Conservation (phyloP, 1,140 invertebrate genomes). For the Caenorhabditis inopinata region DNA sequence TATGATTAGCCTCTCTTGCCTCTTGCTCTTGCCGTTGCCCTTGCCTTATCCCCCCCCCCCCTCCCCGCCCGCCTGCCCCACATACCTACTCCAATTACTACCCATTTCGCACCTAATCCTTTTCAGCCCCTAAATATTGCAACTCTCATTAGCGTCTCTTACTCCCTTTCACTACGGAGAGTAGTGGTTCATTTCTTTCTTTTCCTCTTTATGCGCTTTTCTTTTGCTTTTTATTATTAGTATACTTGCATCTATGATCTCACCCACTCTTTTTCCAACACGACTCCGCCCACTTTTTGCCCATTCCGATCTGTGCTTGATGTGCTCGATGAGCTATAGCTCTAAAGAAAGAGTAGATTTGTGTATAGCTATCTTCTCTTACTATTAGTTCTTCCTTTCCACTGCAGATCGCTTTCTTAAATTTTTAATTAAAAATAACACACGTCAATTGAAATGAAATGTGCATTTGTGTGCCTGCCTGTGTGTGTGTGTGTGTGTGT, state of each 20-base stretch:
- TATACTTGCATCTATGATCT: constrained; percentile 18
- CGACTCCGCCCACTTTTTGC: constrained; percentile 11
- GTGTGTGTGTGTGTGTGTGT: no score
- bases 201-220: neutral
- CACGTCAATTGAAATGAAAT: constrained; percentile 26
- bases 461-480: no score
- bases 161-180: no score
- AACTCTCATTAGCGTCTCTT: constrained; percentile 32
- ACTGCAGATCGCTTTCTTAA: no score
- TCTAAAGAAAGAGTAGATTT: neutral
- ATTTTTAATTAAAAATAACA: constrained; percentile 33
- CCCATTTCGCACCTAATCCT: neutral
- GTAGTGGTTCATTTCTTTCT: neutral
- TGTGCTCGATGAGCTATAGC: constrained; percentile 27
- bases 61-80: no score
- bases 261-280: neutral
- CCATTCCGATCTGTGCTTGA: constrained; percentile 23
- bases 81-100: neutral
- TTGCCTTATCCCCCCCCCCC: no score
- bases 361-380: neutral
- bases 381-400: neutral
- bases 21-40: no score
- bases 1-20: neutral
- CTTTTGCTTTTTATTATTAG: neutral
- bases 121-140: constrained; percentile 21